Evolutionary conservation across 2,113 vertebrate genomes (phyloP).

Genomic region (Loxodonta africana): DNA sequence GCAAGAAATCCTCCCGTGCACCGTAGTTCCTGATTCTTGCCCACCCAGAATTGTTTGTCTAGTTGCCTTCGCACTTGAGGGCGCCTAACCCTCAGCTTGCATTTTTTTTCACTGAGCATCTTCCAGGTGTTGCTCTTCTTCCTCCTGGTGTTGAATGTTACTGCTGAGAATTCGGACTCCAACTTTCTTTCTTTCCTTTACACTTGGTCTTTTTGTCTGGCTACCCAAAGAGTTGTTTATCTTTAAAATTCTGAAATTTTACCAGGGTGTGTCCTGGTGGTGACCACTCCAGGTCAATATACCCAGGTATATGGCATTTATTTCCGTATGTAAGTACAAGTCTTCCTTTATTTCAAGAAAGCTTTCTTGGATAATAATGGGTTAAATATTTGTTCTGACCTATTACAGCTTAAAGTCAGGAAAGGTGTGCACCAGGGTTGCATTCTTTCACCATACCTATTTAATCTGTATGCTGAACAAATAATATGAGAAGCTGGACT

Average conservation of each 20-base stretch:
- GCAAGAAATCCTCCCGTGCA: rapidly evolving
- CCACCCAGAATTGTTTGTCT: rapidly evolving
- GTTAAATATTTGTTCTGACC: neutral
- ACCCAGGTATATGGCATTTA: neutral
- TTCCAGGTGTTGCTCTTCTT: neutral
- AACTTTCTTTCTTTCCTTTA: neutral
- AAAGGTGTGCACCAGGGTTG: too few species aligned
- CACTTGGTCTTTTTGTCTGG: neutral
- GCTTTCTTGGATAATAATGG: neutral
- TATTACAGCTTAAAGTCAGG: too few species aligned
- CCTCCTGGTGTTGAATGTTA: neutral
- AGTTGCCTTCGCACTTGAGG: neutral
- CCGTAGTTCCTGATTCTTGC: rapidly evolving
- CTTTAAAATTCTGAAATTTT: neutral
- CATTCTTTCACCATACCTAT: too few species aligned
- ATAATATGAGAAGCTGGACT: too few species aligned
- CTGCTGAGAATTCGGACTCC: neutral
- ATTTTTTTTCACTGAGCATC: neutral
- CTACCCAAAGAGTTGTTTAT: neutral
- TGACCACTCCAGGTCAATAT: too few species aligned
- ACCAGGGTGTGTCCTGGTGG: too few species aligned
- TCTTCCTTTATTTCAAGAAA: neutral
- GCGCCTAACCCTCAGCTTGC: rapidly evolving
- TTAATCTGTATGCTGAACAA: too few species aligned
- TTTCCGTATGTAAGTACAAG: too few species aligned